Conservation (phyloP, 2,113 vertebrate genomes). For the Zosterops lateralis region DNA sequence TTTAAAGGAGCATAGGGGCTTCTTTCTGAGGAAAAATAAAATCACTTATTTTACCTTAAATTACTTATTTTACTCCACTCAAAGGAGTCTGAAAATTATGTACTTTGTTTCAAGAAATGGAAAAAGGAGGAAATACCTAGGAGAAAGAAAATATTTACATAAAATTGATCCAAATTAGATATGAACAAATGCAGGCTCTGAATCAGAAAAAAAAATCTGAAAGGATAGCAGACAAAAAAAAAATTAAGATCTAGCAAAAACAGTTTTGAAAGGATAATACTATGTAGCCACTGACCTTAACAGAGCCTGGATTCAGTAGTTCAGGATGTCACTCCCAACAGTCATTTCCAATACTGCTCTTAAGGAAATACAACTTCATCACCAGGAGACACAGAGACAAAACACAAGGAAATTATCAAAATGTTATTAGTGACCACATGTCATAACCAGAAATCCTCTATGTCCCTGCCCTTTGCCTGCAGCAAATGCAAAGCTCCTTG, state of each 20-base stretch:
- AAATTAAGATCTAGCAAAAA: neutral
- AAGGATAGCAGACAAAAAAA: neutral
- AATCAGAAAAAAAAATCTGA: neutral
- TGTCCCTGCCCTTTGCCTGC: neutral
- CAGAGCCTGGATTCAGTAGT: neutral
- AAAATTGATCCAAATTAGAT: neutral
- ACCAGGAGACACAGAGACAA: neutral
- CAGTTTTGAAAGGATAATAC: neutral
- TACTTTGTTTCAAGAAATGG: neutral
- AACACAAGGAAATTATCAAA: slow-evolving; percentile 5
- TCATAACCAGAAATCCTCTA: neutral
- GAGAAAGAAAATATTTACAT: neutral
- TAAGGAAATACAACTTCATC: neutral
- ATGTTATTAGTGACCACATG: neutral
- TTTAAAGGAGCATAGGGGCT: neutral
- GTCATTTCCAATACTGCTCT: neutral
- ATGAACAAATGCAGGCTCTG: neutral
- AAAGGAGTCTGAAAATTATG: neutral
- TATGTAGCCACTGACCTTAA: neutral
- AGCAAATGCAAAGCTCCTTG: neutral
- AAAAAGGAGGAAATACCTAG: neutral
- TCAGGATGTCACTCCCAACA: slow-evolving; percentile 2
- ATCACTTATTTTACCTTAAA: neutral
- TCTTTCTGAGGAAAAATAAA: neutral
- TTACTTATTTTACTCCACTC: neutral